phyloP scores from a whole-genome alignment of 37 sponge, comb jelly and placozoan genomes.

The Tethya wilhelma region DNA sequence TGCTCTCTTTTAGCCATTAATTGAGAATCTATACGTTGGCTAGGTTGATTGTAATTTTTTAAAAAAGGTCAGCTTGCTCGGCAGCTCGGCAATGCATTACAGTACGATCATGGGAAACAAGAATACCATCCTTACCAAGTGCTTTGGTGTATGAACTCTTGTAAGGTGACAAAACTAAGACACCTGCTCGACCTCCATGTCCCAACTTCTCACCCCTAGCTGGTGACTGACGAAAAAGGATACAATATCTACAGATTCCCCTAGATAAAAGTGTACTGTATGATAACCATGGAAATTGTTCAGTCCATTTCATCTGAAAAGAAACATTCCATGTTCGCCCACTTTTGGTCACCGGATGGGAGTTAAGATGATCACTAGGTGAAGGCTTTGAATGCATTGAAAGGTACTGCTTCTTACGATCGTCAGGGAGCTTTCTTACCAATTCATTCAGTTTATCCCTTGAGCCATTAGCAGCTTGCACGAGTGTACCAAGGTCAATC shows the following conservation, averaged over 20 bases:
- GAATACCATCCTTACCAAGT: slow-evolving; percentile 45
- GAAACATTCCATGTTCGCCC: slow-evolving; percentile 5
- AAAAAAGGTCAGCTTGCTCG: slow-evolving; percentile 15
- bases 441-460: slow-evolving; percentile 27
- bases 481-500: slow-evolving; percentile 12
- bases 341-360: slow-evolving; percentile 28
- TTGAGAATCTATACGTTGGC: slow-evolving; percentile 19
- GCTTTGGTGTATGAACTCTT: slow-evolving; percentile 19
- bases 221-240: slow-evolving; percentile 8
- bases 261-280: slow-evolving; percentile 10
- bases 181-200: slow-evolving; percentile 13
- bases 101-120: slow-evolving; percentile 10
- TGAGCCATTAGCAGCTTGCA: slow-evolving; percentile 28
- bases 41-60: neutral
- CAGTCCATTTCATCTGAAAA: slow-evolving; percentile 4
- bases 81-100: slow-evolving; percentile 25
- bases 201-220: slow-evolving; percentile 25
- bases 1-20: slow-evolving; percentile 35
- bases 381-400: slow-evolving; percentile 20
- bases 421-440: slow-evolving; percentile 19
- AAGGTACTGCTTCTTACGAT: slow-evolving; percentile 25
- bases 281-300: slow-evolving; percentile 30
- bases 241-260: slow-evolving; percentile 10
- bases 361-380: slow-evolving; percentile 10
- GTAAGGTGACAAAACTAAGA: slow-evolving; percentile 16